phyloP scores from a whole-genome alignment of 1,140 invertebrate species.

The Aphidius ervi region DNA sequence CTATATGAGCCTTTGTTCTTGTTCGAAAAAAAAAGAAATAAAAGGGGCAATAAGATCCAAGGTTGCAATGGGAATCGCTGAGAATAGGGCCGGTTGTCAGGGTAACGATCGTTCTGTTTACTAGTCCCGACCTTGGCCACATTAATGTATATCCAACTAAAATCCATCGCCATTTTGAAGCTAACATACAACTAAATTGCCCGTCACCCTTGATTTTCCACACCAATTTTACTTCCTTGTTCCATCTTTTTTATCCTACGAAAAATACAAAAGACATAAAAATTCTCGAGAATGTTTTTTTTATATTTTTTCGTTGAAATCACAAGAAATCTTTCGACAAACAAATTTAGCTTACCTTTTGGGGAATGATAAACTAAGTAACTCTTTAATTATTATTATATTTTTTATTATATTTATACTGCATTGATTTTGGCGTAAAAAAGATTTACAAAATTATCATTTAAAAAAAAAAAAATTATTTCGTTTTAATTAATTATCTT shows the following conservation, averaged over 20 bases:
- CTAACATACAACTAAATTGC: neutral
- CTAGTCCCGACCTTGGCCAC: conserved; percentile 47
- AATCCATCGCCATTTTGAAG: conserved; percentile 17
- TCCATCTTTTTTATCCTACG: neutral
- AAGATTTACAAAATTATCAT: too few species aligned
- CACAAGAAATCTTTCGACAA: too few species aligned
- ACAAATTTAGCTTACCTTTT: too few species aligned
- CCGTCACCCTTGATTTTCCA: conserved; percentile 6
- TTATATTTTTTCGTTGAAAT: too few species aligned
- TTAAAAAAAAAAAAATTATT: neutral
- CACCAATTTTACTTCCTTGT: neutral
- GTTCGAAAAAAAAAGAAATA: too few species aligned
- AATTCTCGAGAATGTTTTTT: neutral
- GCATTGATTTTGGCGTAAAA: too few species aligned
- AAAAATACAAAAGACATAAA: conserved; percentile 3
- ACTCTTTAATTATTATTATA: neutral
- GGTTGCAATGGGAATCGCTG: neutral
- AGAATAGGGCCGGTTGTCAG: conserved; percentile 36
- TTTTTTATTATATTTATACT: neutral
- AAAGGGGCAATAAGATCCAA: too few species aligned
- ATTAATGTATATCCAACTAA: conserved; percentile 27
- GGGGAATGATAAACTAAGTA: neutral
- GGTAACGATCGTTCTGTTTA: conserved; percentile 41
- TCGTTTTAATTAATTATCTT: too few species aligned
- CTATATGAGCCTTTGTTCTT: too few species aligned